Conservation (phyloP, 1,140 invertebrate genomes). For the Thaumatotibia leucotreta region DNA sequence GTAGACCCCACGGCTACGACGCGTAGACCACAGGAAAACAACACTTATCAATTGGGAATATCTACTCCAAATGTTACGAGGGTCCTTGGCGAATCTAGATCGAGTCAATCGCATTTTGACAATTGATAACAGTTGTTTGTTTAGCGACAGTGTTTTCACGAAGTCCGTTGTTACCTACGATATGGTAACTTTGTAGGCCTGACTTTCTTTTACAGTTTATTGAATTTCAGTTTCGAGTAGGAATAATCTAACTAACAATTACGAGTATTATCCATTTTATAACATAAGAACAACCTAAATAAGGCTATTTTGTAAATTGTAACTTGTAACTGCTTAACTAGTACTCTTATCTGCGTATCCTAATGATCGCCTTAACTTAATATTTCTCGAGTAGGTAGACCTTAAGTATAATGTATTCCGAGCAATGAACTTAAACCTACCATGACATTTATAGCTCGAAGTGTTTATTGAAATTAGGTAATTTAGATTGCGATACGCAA, state of each 20-base stretch:
- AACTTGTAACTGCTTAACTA: too few relatives aligned
- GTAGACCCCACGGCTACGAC: constrained; percentile 41
- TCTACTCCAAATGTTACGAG: neutral
- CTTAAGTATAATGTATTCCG: neutral
- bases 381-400: neutral
- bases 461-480: neutral
- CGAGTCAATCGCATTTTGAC: constrained; percentile 14
- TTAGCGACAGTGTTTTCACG: too few relatives aligned
- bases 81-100: constrained; percentile 2
- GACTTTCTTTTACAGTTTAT: too few relatives aligned
- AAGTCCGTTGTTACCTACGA: too few relatives aligned
- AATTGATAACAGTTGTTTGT: neutral
- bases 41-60: neutral
- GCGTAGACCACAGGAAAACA: constrained; percentile 32
- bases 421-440: neutral
- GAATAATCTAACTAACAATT: too few relatives aligned
- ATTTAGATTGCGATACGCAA: neutral
- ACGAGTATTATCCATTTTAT: too few relatives aligned
- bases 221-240: too few relatives aligned
- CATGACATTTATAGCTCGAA: neutral
- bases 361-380: neutral
- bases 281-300: too few relatives aligned
- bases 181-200: too few relatives aligned
- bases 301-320: too few relatives aligned
- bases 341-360: neutral